Evolutionary conservation across 2,113 vertebrate species (phyloP).

Genomic region (Paratilapia polleni): DNA sequence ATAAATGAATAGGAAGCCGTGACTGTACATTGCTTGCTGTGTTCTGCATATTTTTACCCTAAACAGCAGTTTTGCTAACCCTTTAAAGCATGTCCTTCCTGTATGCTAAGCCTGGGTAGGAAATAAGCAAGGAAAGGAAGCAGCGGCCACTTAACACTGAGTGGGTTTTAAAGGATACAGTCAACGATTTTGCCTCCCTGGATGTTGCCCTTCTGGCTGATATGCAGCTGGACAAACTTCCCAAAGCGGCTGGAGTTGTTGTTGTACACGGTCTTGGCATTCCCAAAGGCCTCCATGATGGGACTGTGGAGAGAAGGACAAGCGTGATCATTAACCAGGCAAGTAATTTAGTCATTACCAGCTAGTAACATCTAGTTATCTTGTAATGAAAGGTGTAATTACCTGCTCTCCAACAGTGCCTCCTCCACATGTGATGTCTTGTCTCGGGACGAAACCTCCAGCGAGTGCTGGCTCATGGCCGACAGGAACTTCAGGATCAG

Average conservation of each 20-base stretch:
- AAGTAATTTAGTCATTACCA: fast-evolving
- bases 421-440: conserved; percentile 89
- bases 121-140: background rate
- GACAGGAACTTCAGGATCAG: conserved; percentile 95
- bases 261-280: conserved; percentile 97
- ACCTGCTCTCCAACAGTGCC: conserved; percentile 98
- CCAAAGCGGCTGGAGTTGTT: conserved; percentile 99
- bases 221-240: conserved; percentile 96
- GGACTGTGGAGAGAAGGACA: conserved; percentile 80
- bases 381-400: fast-evolving
- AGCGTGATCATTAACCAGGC: background rate
- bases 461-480: conserved; percentile 90
- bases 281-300: conserved; percentile 99
- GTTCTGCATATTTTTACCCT: background rate
- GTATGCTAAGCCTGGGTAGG: background rate
- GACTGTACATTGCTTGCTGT: background rate
- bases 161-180: conserved; percentile 88
- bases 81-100: background rate
- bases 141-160: background rate
- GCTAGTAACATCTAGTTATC: fast-evolving
- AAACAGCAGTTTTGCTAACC: background rate
- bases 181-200: conserved; percentile 96
- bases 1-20: background rate
- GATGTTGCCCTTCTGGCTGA: conserved; percentile 96
- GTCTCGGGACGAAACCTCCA: conserved; percentile 84